Conservation (phyloP, 2,113 vertebrate genomes). For the Machaerirhynchus nigripectus region DNA sequence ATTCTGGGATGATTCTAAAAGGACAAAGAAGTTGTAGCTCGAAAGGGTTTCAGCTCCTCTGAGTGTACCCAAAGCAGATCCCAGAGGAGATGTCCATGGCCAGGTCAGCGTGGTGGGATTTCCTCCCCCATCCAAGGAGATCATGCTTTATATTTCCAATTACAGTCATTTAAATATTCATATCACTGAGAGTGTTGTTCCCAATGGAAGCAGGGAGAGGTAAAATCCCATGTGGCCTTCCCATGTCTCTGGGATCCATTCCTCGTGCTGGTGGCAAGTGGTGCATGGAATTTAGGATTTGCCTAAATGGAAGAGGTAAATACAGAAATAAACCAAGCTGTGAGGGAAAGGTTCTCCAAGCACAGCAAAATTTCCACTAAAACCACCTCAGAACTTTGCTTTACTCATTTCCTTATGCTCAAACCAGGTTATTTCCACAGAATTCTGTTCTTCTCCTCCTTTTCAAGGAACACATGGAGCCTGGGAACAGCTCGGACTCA, state of each 20-base stretch:
- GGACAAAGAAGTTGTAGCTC: background rate
- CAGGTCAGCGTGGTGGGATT: accelerated
- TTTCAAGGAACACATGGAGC: background rate
- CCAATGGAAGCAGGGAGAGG: background rate
- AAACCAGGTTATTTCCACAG: background rate
- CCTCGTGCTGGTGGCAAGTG: background rate
- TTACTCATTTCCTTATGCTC: background rate
- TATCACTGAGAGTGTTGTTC: accelerated
- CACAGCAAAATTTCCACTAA: background rate
- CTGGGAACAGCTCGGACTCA: background rate
- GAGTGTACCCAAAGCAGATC: background rate
- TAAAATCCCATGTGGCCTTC: background rate
- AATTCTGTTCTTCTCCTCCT: background rate
- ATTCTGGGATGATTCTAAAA: background rate
- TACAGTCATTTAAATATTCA: background rate
- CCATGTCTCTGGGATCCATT: background rate
- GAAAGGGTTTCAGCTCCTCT: accelerated
- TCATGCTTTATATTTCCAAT: accelerated
- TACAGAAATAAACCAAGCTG: background rate
- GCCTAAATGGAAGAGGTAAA: background rate
- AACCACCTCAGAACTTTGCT: background rate
- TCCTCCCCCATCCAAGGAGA: background rate
- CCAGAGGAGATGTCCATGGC: background rate
- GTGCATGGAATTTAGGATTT: background rate
- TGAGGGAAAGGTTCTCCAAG: background rate